Conservation (phyloP, 2,888 invertebrate species). For the Ennomos quercinarius region DNA sequence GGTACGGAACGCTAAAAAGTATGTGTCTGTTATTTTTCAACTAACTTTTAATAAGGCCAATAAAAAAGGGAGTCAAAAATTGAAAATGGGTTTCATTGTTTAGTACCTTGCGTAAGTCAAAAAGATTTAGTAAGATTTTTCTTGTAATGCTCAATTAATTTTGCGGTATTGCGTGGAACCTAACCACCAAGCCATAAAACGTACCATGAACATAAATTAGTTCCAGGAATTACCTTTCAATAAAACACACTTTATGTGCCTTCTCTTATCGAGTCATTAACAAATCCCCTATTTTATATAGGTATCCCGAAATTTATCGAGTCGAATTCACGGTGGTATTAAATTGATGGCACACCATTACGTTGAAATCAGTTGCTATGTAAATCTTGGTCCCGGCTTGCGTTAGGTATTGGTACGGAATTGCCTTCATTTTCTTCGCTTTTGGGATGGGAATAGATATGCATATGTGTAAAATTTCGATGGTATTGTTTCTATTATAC, state of each 20-base stretch:
- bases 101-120: too few relatives aligned
- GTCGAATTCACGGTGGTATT: slow-evolving; percentile 34
- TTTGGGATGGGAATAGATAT: slow-evolving; percentile 4
- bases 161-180: too few relatives aligned
- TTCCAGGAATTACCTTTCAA: slow-evolving; percentile 17
- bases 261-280: slow-evolving; percentile 27
- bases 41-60: too few relatives aligned
- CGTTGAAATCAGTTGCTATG: slow-evolving; percentile 40
- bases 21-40: too few relatives aligned
- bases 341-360: slow-evolving; percentile 38
- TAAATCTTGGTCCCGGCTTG: slow-evolving; percentile 38
- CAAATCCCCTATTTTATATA: slow-evolving; percentile 30
- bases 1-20: too few relatives aligned
- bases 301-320: slow-evolving; percentile 33
- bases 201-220: too few relatives aligned
- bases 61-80: too few relatives aligned
- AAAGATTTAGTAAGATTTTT: too few relatives aligned
- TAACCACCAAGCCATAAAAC: too few relatives aligned
- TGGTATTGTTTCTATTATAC: background rate
- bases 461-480: slow-evolving; percentile 8
- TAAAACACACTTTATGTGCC: slow-evolving; percentile 21
- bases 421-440: slow-evolving; percentile 22
- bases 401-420: slow-evolving; percentile 18
- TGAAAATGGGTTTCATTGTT: too few relatives aligned
- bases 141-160: too few relatives aligned